phyloP scores from a whole-genome alignment of 1,140 invertebrate species.

The Dolichoris vasculosae region DNA sequence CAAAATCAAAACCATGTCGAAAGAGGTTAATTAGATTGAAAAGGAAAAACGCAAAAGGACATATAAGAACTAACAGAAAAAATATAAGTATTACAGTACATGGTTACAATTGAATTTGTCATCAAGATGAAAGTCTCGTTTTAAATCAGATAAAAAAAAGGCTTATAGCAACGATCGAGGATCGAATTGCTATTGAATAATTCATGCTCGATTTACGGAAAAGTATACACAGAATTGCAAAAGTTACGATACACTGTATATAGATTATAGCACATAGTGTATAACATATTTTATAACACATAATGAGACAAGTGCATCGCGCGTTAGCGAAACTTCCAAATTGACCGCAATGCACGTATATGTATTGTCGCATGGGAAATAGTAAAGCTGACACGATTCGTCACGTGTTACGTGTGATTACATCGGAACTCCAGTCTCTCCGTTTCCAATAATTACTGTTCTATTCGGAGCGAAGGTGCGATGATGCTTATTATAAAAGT shows the following conservation, averaged over 20 bases:
- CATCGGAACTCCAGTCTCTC: too few species aligned
- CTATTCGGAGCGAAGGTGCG: too few species aligned
- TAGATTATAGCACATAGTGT: background rate
- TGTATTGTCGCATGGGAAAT: background rate
- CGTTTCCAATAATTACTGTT: too few species aligned
- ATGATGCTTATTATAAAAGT: too few species aligned
- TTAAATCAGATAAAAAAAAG: background rate
- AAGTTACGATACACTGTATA: background rate
- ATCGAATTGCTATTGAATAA: background rate
- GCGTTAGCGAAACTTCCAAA: background rate
- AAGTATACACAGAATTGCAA: background rate
- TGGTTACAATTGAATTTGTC: background rate
- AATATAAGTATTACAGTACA: background rate
- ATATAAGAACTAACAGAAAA: too few species aligned
- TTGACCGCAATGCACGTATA: background rate
- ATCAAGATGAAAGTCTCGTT: background rate
- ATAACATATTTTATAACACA: background rate
- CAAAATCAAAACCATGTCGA: too few species aligned
- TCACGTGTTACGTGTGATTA: background rate
- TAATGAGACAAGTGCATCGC: background rate
- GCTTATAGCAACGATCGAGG: too few species aligned
- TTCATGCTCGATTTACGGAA: background rate
- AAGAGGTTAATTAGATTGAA: too few species aligned
- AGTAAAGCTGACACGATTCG: background rate
- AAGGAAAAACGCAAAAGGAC: too few species aligned